phyloP scores from a whole-genome alignment of 1,140 invertebrate genomes.

The Antheraea mylitta region DNA sequence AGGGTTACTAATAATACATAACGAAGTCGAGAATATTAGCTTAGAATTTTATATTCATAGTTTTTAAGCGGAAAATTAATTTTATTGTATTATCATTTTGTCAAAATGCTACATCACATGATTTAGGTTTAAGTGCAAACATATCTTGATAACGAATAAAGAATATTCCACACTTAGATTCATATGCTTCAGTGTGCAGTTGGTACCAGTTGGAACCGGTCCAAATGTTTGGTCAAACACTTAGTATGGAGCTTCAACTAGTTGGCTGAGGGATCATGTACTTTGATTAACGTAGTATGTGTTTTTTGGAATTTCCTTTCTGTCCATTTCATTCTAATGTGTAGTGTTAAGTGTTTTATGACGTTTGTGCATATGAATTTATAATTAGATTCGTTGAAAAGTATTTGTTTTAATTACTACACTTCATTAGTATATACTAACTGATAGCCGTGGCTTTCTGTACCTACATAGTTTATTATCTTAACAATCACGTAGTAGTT shows the following conservation, averaged over 20 bases:
- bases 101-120: not conserved
- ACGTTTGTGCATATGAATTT: not conserved
- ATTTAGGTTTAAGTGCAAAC: slow-evolving; percentile 7
- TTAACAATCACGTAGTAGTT: too few species aligned
- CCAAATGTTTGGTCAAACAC: slow-evolving; percentile 57
- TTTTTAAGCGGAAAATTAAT: too few species aligned
- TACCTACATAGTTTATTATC: too few species aligned
- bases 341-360: slow-evolving; percentile 2
- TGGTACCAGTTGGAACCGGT: slow-evolving; percentile 47
- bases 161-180: slow-evolving; percentile 23
- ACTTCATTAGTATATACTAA: too few species aligned
- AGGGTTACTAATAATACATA: too few species aligned
- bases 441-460: not conserved
- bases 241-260: slow-evolving; percentile 54
- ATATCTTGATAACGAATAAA: slow-evolving; percentile 23
- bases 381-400: not conserved
- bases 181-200: slow-evolving; percentile 12
- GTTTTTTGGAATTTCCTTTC: not conserved
- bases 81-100: too few species aligned
- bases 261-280: slow-evolving; percentile 48
- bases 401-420: too few species aligned
- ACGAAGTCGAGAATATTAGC: too few species aligned
- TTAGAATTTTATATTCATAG: too few species aligned
- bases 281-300: slow-evolving; percentile 53
- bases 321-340: not conserved